phyloP scores from a whole-genome alignment of 2,113 vertebrate species.

The Hippopotamus amphibius region DNA sequence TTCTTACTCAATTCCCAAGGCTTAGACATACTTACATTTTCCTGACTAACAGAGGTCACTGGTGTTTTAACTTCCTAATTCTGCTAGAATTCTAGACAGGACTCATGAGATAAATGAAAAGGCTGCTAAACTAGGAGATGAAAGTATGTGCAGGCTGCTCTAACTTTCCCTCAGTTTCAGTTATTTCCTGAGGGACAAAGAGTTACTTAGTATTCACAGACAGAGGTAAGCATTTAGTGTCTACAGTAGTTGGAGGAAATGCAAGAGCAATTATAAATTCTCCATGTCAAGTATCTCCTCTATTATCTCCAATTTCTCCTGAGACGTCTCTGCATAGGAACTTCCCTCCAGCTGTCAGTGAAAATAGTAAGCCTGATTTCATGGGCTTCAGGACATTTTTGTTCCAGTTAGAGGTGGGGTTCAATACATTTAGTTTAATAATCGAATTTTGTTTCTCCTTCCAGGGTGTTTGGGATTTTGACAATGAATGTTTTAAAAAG shows the following conservation, averaged over 20 bases:
- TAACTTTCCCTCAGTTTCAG: neutral
- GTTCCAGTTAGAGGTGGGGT: neutral
- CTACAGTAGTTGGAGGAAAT: too few relatives aligned
- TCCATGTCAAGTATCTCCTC: neutral
- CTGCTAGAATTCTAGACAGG: neutral
- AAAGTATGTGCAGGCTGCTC: neutral
- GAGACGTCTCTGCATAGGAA: neutral
- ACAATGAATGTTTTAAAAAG: slow-evolving; percentile 24
- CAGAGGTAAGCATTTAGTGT: too few relatives aligned
- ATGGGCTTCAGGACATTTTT: neutral
- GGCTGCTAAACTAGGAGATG: too few relatives aligned
- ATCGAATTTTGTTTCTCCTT: slow-evolving; percentile 33
- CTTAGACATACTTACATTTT: too few relatives aligned
- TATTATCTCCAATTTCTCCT: neutral
- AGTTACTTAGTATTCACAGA: too few relatives aligned
- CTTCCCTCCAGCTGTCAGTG: neutral
- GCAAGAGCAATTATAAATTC: too few relatives aligned
- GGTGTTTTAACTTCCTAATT: neutral
- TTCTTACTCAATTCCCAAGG: neutral
- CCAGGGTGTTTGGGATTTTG: slow-evolving; percentile 54
- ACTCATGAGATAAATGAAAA: neutral
- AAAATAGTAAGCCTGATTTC: neutral
- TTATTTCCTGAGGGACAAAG: too few relatives aligned
- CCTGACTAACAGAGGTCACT: neutral
- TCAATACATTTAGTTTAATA: neutral